Base-by-base conservation (phyloP, 2,113 vertebrate species). In the Paramisgurnus dabryanus region DNA sequence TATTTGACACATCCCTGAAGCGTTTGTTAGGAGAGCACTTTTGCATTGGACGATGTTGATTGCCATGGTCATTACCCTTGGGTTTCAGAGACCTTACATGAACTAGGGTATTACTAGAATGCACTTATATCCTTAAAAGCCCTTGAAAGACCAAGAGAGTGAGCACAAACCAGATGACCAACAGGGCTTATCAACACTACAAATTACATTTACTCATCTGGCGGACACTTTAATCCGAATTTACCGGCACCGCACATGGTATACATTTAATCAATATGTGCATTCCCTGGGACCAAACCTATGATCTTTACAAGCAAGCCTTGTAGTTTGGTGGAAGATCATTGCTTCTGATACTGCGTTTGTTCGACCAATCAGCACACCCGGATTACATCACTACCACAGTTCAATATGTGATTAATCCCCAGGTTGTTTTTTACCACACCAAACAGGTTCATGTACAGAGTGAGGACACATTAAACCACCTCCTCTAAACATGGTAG, bases 361-460 rank as follows among this genome's bases (percentile, higher is more conserved):
- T 76, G 74, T 41, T 76, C 9, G 8, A 27, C 74, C 47, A 66
- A 74, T 74, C 12, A 12, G 61, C 27, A 7, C 10, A 39, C 27
- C 22, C 5, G 45, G 72, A 76, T 53, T 76, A 47, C 74, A 76
- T 76, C 60, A 76, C 27, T 58, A 75, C 4, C 10, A 76, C 11
- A 13, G 74, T 55, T 76, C 74, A 76, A 76, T 76, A 76, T 65
- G 47, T 65, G 66, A 76, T 66, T 66, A 76, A 76, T 12, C 61
- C 61, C 61, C 47, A 66, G 74, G 61, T 47, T 53, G 6, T 55
- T 50, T 66, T 34, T 66, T 41, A 76, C 45, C 45, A 50, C 74
- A 66, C 6, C 1, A 17, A 65, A 66, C 27, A 0, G 34, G 27
- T 50, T 66, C 47, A 76, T 53, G 61, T 53, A 66, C 22, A 5